Evolutionary conservation across 2,113 vertebrate genomes (phyloP), one percentile per base, ranked within the genome.

Genomic region (Vimba vimba): DNA sequence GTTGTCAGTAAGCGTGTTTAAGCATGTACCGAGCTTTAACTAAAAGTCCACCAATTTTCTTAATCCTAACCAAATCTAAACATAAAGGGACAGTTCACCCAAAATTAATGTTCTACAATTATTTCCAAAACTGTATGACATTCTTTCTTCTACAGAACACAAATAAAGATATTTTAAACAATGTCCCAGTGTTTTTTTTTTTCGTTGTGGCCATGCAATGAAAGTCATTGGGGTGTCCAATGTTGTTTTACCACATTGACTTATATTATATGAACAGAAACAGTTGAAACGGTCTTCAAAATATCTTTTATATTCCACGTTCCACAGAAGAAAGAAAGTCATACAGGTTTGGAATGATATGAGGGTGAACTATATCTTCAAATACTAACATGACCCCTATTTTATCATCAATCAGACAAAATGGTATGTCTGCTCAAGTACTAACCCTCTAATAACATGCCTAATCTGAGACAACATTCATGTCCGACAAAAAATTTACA

Each of bases 11-110:
- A 55, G 62, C 62, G 27, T 30, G 80, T 82, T 82, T 36, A 47
- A 82, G 45, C 62, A 82, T 23, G 80, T 33, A 25, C 57, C 10
- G 3, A 60, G 55, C 57, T 79, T 79, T 25, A 50, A 45, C 43
- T 21, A 21, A 21, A 64, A 47, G 27, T 69, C 27, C 45, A 68
- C 27, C 10, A 0, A 36, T 69, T 33, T 52, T 52, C 59, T 68
- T 82, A 69, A 69, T 82, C 62, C 62, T 69, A 19, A 69, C 25
- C 59, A 47, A 64, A 66, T 69, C 45, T 68, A n/a, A 52, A 52
- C 79, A 81, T 81, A 82, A 52, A 69, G 62, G 62, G 43, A 68
- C 7, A 11, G 25, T 33, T 77, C 50, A 30, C 9, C 15, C 27
- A 19, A 55, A 77, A 33, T 55, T 6, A 19, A 30, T 52, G 75